Percentiles rank a stretch among this genome's conserved stretches.
Conservation (phyloP, 2,797 vertebrate species). For the Crocodylus rhombifer region DNA sequence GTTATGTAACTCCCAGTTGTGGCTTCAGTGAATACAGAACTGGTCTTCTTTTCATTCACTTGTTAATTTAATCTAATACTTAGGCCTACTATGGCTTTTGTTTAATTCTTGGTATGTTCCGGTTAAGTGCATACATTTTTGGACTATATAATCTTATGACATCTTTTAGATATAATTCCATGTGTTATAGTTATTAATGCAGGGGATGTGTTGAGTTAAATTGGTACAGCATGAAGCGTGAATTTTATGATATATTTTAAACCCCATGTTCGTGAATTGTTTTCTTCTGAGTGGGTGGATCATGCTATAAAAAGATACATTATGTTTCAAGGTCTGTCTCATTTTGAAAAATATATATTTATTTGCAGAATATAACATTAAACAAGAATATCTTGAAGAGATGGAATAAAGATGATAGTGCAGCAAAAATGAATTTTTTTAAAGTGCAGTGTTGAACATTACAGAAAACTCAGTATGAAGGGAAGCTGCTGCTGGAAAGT, state of each 20-base stretch:
- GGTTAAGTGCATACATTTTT: constrained; percentile 7
- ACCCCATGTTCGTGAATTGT: constrained; percentile 76
- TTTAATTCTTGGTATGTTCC: not conserved
- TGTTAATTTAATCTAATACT: not conserved
- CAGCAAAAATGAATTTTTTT: constrained; percentile 51
- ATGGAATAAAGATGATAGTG: constrained; percentile 56
- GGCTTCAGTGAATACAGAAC: not conserved
- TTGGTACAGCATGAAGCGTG: constrained; percentile 55
- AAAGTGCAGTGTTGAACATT: constrained; percentile 44
- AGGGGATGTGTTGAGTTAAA: constrained; percentile 71
- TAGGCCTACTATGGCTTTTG: not conserved
- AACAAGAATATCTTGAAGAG: constrained; percentile 67
- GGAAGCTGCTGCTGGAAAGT: constrained; percentile 6
- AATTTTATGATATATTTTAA: constrained; percentile 81
- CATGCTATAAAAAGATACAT: constrained; percentile 80
- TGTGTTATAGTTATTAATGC: constrained; percentile 62
- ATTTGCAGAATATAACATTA: constrained; percentile 74
- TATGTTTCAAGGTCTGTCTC: constrained; percentile 83
- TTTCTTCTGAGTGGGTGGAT: constrained; percentile 80
- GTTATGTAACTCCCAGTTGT: too few relatives aligned
- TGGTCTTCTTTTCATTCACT: not conserved
- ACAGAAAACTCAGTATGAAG: constrained; percentile 48
- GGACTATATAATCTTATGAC: constrained; percentile 30
- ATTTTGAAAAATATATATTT: constrained; percentile 70
- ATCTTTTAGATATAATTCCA: constrained; percentile 37